Evolutionary conservation across 2,888 invertebrate genomes (phyloP), one percentile per base, ranked within the genome.

Genomic region (Lasioglossum calceatum): DNA sequence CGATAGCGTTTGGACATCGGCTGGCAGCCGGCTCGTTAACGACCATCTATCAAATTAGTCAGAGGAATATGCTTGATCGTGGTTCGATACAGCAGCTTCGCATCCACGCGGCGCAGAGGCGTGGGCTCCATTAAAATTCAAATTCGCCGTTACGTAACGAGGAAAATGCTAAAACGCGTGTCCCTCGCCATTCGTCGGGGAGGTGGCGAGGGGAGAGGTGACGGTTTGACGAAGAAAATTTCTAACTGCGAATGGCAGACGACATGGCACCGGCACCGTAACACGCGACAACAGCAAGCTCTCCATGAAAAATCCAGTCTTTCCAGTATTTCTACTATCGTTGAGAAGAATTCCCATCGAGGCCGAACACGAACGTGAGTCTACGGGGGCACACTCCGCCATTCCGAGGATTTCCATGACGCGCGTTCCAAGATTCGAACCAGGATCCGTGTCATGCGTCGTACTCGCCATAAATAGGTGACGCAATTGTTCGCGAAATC

Each of bases 291-390:
- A 76, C 83, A 32, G 79, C 83, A 78, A 54, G 83, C 19, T 86
- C 79, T 87, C 86, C 76, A 73, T 81, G 89, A 89, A 89, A 88
- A 90, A 88, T 90, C 86, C 88, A 89, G 89, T 89, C 79, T 90
- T 90, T 90, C 88, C 88, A 88, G 90, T 90, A 90, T 90, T 86
- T 90, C 86, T 86, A 82, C 79, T 88, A 88, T 86, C n/a, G 78
- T 80, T 61, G 76, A 77, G 77, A 58, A 44, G 78, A 85, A 71
- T 61, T n/a, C 67, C 74, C 76, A 50, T 78, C 87, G 87, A 87
- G 85, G 88, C 54, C 78, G 78, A 79, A 67, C 85, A 79, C 44
- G 77, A 79, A 84, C 82, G 87, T 88, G 82, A 85, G 76, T 82
- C 87, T 84, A 81, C 79, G 72, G 81, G 78, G 76, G 87, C 81